phyloP scores from a whole-genome alignment of 1,140 invertebrate species.

The Notospermus geniculatus region DNA sequence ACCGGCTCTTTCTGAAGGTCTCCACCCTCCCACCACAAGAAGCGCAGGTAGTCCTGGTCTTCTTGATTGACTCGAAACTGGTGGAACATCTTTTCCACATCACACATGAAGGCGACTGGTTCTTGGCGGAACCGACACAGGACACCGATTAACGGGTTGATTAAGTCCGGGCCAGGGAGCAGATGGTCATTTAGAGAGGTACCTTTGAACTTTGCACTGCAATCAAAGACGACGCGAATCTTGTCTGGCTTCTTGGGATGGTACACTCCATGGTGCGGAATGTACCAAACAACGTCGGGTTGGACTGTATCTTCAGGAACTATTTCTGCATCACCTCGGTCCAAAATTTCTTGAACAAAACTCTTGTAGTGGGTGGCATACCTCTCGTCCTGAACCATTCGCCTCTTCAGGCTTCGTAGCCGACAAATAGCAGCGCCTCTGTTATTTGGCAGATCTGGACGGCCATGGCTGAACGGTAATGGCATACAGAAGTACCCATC shows the following conservation, averaged over 20 bases:
- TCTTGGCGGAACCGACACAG: too few relatives aligned
- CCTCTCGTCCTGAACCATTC: too few relatives aligned
- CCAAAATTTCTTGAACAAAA: not conserved
- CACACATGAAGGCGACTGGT: too few relatives aligned
- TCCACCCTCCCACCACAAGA: conserved; percentile 1
- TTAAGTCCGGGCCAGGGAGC: not conserved
- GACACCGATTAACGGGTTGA: not conserved
- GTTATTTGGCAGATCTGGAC: too few relatives aligned
- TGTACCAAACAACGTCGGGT: not conserved
- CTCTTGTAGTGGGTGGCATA: too few relatives aligned
- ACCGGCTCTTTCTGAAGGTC: not conserved
- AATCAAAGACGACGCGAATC: too few relatives aligned
- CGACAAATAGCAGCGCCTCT: too few relatives aligned
- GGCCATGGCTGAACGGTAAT: too few relatives aligned
- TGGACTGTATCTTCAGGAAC: conserved; percentile 3
- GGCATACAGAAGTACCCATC: not conserved
- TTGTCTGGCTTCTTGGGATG: not conserved
- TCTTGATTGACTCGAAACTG: not conserved
- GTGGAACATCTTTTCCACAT: conserved; percentile 7
- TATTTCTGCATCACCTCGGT: conserved; percentile 13
- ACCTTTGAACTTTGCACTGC: too few relatives aligned
- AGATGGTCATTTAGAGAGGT: conserved; percentile 10
- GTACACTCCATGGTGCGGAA: conserved; percentile 3
- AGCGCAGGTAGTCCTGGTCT: conserved; percentile 6
- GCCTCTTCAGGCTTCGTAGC: too few relatives aligned